A percentile compares a stretch with the other conserved stretches of the same genome.
These are phyloP conservation scores for Lampris megalopsis DNA, from an alignment of 2,113 vertebrate genomes.

Conservation along the genomic window DNA sequence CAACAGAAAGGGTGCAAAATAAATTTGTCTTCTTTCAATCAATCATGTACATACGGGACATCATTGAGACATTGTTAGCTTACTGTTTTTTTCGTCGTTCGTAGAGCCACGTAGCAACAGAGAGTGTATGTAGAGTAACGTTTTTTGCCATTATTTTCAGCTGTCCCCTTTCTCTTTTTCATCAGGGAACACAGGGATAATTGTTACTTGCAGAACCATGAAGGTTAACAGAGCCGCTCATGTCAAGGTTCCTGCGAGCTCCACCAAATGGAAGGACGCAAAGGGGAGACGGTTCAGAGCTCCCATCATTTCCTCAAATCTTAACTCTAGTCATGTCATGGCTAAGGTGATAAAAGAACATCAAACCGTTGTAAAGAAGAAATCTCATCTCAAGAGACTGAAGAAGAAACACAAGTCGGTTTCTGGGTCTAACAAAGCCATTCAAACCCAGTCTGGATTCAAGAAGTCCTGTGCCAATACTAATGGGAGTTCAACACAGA, in stretches of 20 bases:
- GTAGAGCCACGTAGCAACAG: background rate
- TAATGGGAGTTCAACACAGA: constrained; percentile 68
- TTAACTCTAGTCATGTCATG: constrained; percentile 56
- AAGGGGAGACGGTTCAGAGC: constrained; percentile 57
- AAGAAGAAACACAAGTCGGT: constrained; percentile 69
- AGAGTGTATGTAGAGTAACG: background rate
- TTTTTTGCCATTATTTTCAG: constrained; percentile 23
- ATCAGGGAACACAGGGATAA: background rate
- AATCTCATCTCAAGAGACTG: constrained; percentile 75
- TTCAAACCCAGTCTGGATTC: background rate
- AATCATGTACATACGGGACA: too few relatives aligned
- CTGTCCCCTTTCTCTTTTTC: constrained; percentile 17
- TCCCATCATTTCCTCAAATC: constrained; percentile 31
- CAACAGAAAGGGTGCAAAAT: too few relatives aligned
- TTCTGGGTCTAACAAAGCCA: constrained; percentile 21
- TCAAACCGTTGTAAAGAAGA: constrained; percentile 63
- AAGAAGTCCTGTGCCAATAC: constrained; percentile 40
- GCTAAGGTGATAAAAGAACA: constrained; percentile 61
- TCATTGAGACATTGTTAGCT: too few relatives aligned
- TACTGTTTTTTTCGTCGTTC: too few relatives aligned
- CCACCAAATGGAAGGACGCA: constrained; percentile 77
- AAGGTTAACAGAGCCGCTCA: constrained; percentile 75
- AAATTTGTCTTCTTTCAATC: too few relatives aligned
- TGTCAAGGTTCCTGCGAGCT: constrained; percentile 47
- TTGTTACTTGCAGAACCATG: constrained; percentile 63